Percentiles rank a stretch among this genome's conserved stretches.
These are phyloP conservation scores for Sebastes goodei DNA, from an alignment of 2,797 vertebrate species.

Conservation along the genomic window DNA sequence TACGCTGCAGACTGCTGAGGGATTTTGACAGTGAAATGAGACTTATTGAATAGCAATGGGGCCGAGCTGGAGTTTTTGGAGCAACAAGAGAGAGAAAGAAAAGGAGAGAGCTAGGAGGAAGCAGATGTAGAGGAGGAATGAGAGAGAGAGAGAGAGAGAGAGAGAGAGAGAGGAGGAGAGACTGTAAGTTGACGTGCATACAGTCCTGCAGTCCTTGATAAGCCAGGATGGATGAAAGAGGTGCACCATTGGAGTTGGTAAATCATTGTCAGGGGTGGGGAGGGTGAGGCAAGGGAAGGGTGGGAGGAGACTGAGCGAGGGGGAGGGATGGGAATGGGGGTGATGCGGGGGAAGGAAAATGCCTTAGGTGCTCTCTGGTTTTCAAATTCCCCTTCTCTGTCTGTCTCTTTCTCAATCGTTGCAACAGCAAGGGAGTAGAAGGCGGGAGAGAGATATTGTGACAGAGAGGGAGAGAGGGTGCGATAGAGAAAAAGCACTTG, in stretches of 20 bases:
- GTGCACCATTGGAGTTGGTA: conserved; percentile 68
- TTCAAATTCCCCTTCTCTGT: conserved; percentile 53
- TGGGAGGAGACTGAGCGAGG: conserved; percentile 23
- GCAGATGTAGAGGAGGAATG: conserved; percentile 1
- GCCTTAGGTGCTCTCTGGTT: conserved; percentile 56
- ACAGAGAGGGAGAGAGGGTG: conserved; percentile 66
- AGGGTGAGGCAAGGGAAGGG: conserved; percentile 34
- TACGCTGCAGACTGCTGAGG: conserved; percentile 45
- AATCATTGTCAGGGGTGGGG: conserved; percentile 69
- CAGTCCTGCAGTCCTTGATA: conserved; percentile 76
- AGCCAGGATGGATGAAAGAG: conserved; percentile 69
- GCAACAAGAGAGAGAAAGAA: conserved; percentile 43
- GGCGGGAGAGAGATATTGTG: conserved; percentile 53
- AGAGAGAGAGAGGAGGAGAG: conserved; percentile 19
- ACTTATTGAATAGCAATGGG: conserved; percentile 66
- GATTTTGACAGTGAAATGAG: conserved; percentile 66
- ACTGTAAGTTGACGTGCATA: conserved; percentile 66
- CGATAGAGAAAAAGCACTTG: conserved; percentile 65
- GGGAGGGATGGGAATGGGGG: not conserved
- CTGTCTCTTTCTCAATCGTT: conserved; percentile 51
- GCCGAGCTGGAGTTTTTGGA: conserved; percentile 49
- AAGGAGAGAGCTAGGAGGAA: conserved; percentile 16
- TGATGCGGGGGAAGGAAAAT: conserved; percentile 32
- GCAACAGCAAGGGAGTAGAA: conserved; percentile 46
- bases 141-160: not conserved